Conservation (phyloP, 2,888 invertebrate genomes). For the Muschampia plurimacula region DNA sequence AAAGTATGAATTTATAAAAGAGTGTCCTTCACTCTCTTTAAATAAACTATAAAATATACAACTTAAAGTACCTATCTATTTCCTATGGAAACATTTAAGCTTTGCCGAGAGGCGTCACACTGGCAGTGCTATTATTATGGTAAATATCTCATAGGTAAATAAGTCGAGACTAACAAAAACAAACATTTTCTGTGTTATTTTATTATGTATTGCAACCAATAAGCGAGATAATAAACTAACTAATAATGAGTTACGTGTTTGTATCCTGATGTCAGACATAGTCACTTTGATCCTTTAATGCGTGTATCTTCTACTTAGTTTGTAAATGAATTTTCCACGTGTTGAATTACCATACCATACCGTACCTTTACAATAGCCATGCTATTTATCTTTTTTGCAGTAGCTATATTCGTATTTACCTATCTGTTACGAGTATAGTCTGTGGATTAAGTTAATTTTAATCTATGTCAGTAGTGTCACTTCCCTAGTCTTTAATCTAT, state of each 20-base stretch:
- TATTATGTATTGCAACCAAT: constrained; percentile 71
- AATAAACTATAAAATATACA: no score
- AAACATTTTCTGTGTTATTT: constrained; percentile 63
- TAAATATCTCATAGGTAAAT: constrained; percentile 1
- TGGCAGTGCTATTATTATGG: constrained; percentile 17
- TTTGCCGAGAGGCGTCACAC: constrained; percentile 2
- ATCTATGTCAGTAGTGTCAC: no score
- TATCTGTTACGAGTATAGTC: no score
- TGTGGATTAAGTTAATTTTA: no score
- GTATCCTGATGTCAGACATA: constrained; percentile 60
- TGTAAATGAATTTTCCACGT: background rate
- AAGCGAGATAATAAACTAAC: constrained; percentile 64
- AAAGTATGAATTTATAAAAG: no score
- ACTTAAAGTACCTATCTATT: background rate
- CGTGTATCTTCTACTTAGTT: background rate
- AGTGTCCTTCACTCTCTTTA: no score
- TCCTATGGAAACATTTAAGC: background rate
- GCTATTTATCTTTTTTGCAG: no score
- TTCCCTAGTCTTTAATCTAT: no score
- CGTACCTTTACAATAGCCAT: no score
- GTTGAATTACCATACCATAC: no score
- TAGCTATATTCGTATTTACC: no score
- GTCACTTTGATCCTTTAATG: constrained; percentile 37
- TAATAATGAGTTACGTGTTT: constrained; percentile 66
- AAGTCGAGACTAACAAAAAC: constrained; percentile 55